Conservation (phyloP, 2,888 invertebrate genomes). For the Drosophila anomelani region DNA sequence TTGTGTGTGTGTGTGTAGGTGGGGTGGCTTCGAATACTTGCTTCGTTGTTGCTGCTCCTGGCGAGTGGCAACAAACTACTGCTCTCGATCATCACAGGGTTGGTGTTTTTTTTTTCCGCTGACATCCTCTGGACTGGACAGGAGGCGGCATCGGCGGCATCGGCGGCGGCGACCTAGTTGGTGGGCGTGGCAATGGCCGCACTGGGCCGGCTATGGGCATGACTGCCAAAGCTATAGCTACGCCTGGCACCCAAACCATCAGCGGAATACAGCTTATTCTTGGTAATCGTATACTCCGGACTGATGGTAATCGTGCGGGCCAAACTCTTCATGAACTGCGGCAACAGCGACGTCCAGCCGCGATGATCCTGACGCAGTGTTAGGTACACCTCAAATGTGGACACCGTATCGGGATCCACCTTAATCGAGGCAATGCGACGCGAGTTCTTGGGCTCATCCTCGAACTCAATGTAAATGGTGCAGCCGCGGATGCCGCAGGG, state of each 20-base stretch:
- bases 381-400: conserved; percentile 81
- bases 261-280: conserved; percentile 80
- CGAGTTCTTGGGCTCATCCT: conserved; percentile 82
- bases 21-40: conserved; percentile 81
- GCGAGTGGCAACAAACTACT: conserved; percentile 70
- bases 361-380: conserved; percentile 82
- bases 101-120: conserved; percentile 55
- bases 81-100: conserved; percentile 75
- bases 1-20: conserved; percentile 71
- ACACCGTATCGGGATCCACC: conserved; percentile 80
- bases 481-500: conserved; percentile 82
- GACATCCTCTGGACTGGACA: conserved; percentile 18
- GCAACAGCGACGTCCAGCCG: conserved; percentile 81
- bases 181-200: conserved; percentile 74
- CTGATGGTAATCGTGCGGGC: conserved; percentile 82
- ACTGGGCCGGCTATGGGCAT: conserved; percentile 57
- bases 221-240: conserved; percentile 71
- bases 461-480: conserved; percentile 82
- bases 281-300: conserved; percentile 81
- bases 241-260: conserved; percentile 66
- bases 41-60: conserved; percentile 73
- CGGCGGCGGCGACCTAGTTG: conserved; percentile 47
- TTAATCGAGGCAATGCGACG: conserved; percentile 81
- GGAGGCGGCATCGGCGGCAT: background rate
- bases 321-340: conserved; percentile 82